Conservation (phyloP, 2,888 invertebrate species). For the Nesidiocoris tenuis region DNA sequence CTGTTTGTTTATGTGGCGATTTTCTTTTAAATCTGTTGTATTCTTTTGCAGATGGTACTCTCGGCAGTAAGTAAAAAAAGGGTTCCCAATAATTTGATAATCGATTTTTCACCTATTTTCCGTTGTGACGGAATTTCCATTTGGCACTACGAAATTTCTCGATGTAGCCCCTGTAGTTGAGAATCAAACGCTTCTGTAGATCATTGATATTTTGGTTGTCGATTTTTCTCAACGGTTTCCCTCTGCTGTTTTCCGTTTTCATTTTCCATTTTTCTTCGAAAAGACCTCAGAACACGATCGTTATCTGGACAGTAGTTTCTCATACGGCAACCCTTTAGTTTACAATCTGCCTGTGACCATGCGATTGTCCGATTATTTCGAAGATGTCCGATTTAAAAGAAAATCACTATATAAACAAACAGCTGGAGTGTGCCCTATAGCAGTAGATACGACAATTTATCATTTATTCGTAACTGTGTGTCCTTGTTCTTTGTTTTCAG, state of each 20-base stretch:
- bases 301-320: no score
- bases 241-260: conserved; percentile 5
- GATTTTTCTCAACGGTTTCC: conserved; percentile 8
- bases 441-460: not conserved
- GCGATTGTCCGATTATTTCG: not conserved
- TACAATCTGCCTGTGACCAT: conserved; percentile 20
- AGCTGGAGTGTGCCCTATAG: conserved; percentile 26
- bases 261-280: not conserved
- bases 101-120: conserved; percentile 40
- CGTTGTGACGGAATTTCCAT: conserved; percentile 11
- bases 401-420: conserved; percentile 30
- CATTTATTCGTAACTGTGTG: not conserved
- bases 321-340: not conserved
- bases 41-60: conserved; percentile 50
- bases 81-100: conserved; percentile 37
- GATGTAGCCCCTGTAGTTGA: conserved; percentile 30
- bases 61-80: conserved; percentile 50
- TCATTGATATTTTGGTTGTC: conserved; percentile 1
- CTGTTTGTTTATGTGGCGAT: conserved; percentile 39
- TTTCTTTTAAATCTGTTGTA: conserved; percentile 46
- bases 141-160: conserved; percentile 28
- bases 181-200: conserved; percentile 32
- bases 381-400: conserved; percentile 21
- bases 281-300: not conserved
- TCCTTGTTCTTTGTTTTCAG: not conserved